These are phyloP conservation scores for Charanyca ferruginea DNA, from an alignment of 2,888 invertebrate species.

Conservation along the genomic window DNA sequence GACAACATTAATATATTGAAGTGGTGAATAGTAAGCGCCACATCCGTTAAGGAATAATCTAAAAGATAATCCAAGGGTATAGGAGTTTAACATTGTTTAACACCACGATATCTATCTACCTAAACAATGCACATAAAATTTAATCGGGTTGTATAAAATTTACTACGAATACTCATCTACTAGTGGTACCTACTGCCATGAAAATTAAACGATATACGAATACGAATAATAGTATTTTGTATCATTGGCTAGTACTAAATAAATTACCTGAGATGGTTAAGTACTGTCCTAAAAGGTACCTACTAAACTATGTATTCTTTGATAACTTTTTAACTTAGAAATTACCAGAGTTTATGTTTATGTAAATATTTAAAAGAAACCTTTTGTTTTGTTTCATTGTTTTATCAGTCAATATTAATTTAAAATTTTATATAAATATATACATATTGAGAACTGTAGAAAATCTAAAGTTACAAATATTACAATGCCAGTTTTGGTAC, in stretches of 20 bases:
- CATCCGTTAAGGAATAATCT: conserved; percentile 1
- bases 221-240: too few relatives aligned
- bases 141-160: conserved; percentile 8
- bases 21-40: neutral
- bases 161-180: too few relatives aligned
- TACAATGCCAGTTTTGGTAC: neutral
- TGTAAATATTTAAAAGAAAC: neutral
- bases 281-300: too few relatives aligned
- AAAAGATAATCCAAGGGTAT: conserved; percentile 5
- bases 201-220: too few relatives aligned
- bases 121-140: neutral
- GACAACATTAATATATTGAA: conserved; percentile 10
- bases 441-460: conserved; percentile 9
- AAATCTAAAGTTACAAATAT: conserved; percentile 6
- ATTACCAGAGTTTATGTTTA: neutral
- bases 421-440: conserved; percentile 25
- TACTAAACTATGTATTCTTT: too few relatives aligned
- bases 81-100: neutral
- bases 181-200: too few relatives aligned
- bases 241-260: too few relatives aligned
- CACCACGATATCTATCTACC: neutral
- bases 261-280: too few relatives aligned
- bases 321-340: neutral
- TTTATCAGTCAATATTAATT: neutral
- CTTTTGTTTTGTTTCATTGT: neutral